Base-by-base conservation (phyloP, 2,113 vertebrate species). In the Echinops telfairi region DNA sequence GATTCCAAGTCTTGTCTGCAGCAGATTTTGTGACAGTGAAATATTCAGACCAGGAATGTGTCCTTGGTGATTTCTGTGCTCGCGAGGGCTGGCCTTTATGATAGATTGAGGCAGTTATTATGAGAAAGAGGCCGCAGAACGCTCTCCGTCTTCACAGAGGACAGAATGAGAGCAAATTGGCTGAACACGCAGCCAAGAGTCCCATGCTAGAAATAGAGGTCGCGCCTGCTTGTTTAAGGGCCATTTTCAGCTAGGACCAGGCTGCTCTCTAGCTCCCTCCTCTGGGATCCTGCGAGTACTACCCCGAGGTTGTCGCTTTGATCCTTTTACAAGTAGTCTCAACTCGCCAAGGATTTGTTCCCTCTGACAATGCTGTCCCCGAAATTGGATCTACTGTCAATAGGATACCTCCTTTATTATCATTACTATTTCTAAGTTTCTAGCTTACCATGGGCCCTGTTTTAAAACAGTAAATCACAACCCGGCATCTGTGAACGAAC, bases 261-360 rank as follows among this genome's bases (percentile, higher is more conserved):
- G 33, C 83, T 95, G 94, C 90, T 93, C 90, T 95, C 75, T 91
- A 33, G 58, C 97, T 93, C 97, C 94, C 96, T 94, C 96, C 82
- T 90, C 95, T 96, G 97, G 95, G 36, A 33, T 33, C 17, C 75
- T 40, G 0, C 1, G 10, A 79, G 90, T 86, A 92, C 71, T 90
- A 57, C 70, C 6, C 79, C 3, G 64, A 77, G 4, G 71, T 81
- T 88, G 36, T 76, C 25, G 4, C 36, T 29, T 62, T 47, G n/a
- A 40, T 58, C 47, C 17, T 6, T 3, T 47, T 20, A n/a, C 66
- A n/a, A 31, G 66, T 15, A n/a, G 31, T 64, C 64, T 25, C 23
- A 27, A 25, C 25, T 66, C 22, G 60, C 10, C 12, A n/a, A 3
- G 31, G 66, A 10, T 53, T 53, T 53, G 14, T 16, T 70, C 29